These are phyloP conservation scores for Promerops cafer DNA, from an alignment of 2,113 vertebrate genomes.

Conservation along the genomic window DNA sequence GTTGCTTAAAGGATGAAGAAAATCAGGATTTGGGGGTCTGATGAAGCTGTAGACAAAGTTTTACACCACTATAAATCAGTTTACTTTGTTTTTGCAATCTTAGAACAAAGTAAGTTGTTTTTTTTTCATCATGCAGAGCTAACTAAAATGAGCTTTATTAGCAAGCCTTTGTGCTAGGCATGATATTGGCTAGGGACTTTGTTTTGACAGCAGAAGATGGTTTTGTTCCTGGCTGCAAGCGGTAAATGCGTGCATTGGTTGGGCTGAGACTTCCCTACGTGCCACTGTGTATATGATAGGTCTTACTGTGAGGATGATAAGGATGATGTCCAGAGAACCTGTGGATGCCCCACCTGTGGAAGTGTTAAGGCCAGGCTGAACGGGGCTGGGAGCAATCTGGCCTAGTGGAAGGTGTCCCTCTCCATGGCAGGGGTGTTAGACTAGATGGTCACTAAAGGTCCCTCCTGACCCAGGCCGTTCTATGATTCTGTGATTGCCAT, in stretches of 20 bases:
- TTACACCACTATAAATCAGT: slow-evolving; percentile 78
- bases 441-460: rapidly evolving
- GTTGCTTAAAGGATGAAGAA: slow-evolving; percentile 43
- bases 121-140: neutral
- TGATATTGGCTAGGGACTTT: neutral
- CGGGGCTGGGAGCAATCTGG: neutral
- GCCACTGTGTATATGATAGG: rapidly evolving
- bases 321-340: neutral
- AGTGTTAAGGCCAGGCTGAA: neutral
- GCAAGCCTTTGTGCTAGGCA: neutral
- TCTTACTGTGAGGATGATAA: neutral
- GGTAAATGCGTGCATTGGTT: neutral
- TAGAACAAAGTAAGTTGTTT: slow-evolving; percentile 81
- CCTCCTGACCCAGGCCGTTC: rapidly evolving
- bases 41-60: slow-evolving; percentile 81
- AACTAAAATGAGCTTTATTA: neutral
- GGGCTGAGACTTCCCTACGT: rapidly evolving
- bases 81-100: slow-evolving; percentile 85
- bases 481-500: neutral
- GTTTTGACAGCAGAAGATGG: neutral
- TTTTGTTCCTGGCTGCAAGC: neutral
- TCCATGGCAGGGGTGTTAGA: neutral
- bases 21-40: slow-evolving; percentile 77
- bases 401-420: neutral
- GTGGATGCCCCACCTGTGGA: neutral